These are phyloP conservation scores for Diadegma fenestrale DNA, from an alignment of 2,888 invertebrate species.

Conservation along the genomic window DNA sequence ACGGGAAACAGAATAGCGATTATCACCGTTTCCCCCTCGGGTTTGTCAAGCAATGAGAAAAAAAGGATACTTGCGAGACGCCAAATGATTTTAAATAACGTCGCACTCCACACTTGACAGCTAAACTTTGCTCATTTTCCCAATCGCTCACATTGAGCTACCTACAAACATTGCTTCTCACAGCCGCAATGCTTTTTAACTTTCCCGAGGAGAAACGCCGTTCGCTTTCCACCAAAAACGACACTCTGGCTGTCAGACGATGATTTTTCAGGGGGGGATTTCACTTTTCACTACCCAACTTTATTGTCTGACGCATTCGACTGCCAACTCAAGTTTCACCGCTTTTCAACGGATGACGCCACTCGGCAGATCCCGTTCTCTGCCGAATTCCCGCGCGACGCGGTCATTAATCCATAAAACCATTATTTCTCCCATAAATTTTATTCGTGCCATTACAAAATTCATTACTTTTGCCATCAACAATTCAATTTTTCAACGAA, in stretches of 20 bases:
- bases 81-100: background rate
- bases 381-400: too few relatives aligned
- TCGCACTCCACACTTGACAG: background rate
- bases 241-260: constrained; percentile 24
- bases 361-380: background rate
- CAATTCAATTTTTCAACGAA: too few relatives aligned
- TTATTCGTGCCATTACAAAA: too few relatives aligned
- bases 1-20: background rate
- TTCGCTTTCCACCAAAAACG: constrained; percentile 2
- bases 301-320: constrained; percentile 9
- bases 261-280: constrained; percentile 4
- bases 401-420: too few relatives aligned
- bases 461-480: too few relatives aligned
- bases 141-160: background rate
- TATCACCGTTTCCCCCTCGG: constrained; percentile 9
- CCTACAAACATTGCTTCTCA: background rate
- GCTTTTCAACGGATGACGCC: background rate
- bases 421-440: too few relatives aligned
- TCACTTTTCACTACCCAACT: background rate
- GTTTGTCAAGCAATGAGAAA: constrained; percentile 14
- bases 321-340: background rate
- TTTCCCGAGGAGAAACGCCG: background rate
- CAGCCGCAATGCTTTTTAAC: background rate
- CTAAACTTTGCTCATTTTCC: background rate
- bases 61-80: background rate